These are phyloP conservation scores for Brachionus koreanus DNA, from an alignment of 1,140 invertebrate genomes.

Conservation along the genomic window DNA sequence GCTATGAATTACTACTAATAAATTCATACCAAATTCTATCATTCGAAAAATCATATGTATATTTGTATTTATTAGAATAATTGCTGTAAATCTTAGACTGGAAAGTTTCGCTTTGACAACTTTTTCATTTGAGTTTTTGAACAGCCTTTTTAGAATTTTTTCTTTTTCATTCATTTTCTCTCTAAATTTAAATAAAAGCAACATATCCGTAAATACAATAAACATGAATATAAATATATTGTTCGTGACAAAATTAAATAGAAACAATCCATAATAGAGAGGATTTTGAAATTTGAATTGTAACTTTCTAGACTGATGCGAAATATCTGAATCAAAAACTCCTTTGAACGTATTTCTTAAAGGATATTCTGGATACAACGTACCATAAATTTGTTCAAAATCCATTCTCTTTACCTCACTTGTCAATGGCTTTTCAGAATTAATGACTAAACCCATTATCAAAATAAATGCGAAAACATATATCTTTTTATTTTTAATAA, in stretches of 20 bases:
- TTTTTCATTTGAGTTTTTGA: background rate
- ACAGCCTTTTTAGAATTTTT: background rate
- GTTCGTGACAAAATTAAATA: background rate
- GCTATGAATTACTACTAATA: background rate
- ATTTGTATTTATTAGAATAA: background rate
- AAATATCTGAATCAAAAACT: background rate
- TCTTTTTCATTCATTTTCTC: background rate
- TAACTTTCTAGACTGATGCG: background rate
- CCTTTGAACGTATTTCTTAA: background rate
- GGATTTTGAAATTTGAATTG: background rate
- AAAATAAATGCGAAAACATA: background rate
- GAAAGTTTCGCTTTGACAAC: background rate
- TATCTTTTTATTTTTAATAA: background rate
- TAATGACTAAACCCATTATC: background rate
- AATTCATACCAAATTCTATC: background rate
- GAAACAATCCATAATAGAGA: background rate
- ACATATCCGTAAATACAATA: background rate
- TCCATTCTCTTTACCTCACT: background rate
- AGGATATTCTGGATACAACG: background rate
- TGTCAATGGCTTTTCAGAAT: background rate
- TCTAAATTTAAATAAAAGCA: background rate
- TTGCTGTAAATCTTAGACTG: background rate
- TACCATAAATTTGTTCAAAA: background rate
- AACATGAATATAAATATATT: background rate
- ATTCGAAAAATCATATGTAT: background rate